A percentile compares a stretch with the other conserved stretches of the same genome.
Evolutionary conservation across 2,113 vertebrate species (phyloP).

Genomic region (Pygathrix nemaeus): DNA sequence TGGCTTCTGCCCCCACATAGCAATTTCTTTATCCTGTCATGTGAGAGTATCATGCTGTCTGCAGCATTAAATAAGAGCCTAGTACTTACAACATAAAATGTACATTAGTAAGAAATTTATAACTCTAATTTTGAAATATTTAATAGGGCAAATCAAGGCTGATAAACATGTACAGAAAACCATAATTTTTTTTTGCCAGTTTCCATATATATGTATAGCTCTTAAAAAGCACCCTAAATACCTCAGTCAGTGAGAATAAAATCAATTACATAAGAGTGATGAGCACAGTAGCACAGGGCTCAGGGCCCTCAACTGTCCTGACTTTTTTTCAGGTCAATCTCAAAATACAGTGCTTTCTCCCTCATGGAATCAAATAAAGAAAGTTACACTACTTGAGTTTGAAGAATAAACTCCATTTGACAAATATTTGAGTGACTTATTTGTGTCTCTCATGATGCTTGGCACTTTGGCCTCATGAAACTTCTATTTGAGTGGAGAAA

Average conservation of each 20-base stretch:
- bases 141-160: slow-evolving; percentile 9
- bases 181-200: background rate
- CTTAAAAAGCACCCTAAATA: background rate
- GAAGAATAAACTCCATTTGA: background rate
- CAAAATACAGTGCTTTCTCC: background rate
- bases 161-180: background rate
- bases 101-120: background rate
- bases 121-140: slow-evolving; percentile 20
- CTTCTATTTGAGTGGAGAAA: background rate
- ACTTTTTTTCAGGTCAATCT: background rate
- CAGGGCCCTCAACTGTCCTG: background rate
- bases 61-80: background rate
- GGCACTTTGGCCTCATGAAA: background rate
- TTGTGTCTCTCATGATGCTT: background rate
- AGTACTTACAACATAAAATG: slow-evolving; percentile 10
- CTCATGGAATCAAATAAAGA: background rate
- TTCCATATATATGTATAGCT: background rate
- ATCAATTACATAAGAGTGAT: background rate
- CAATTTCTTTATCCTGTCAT: background rate
- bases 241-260: background rate
- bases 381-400: background rate
- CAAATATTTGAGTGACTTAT: slow-evolving; percentile 31
- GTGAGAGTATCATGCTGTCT: background rate
- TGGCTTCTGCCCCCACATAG: background rate
- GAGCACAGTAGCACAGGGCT: background rate